Evolutionary conservation across 2,797 vertebrate genomes (phyloP).

Genomic region (Phrynocephalus vlangalii): DNA sequence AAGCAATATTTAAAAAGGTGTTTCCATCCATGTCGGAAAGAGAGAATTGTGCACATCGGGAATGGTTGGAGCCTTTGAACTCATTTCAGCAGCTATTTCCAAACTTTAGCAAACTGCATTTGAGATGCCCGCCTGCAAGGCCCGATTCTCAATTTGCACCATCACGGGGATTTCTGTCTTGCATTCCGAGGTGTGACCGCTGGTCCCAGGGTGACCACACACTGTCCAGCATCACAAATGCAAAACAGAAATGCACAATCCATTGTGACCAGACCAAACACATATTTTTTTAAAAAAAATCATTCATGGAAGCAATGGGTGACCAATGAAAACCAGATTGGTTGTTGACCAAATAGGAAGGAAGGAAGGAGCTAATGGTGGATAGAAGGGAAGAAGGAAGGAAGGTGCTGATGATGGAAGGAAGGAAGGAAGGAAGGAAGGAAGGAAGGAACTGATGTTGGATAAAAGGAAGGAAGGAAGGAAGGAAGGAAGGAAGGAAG

Average conservation of each 20-base stretch:
- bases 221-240: neutral
- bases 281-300: too few relatives aligned
- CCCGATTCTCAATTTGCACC: neutral
- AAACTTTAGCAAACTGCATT: neutral
- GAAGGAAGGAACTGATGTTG: too few relatives aligned
- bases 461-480: too few relatives aligned
- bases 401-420: too few relatives aligned
- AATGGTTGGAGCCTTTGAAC: neutral
- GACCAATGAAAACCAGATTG: too few relatives aligned
- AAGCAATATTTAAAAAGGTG: neutral
- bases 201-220: too few relatives aligned
- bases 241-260: neutral
- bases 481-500: too few relatives aligned
- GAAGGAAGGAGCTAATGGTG: too few relatives aligned
- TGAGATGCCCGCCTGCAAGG: neutral
- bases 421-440: too few relatives aligned
- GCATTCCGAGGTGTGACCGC: neutral
- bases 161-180: neutral
- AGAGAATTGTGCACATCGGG: neutral
- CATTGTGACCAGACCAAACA: neutral
- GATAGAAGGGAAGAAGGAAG: too few relatives aligned
- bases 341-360: too few relatives aligned
- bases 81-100: neutral
- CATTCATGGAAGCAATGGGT: too few relatives aligned
- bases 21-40: neutral